phyloP scores from a whole-genome alignment of 1,140 invertebrate genomes.

The Drosophila kepulauana region DNA sequence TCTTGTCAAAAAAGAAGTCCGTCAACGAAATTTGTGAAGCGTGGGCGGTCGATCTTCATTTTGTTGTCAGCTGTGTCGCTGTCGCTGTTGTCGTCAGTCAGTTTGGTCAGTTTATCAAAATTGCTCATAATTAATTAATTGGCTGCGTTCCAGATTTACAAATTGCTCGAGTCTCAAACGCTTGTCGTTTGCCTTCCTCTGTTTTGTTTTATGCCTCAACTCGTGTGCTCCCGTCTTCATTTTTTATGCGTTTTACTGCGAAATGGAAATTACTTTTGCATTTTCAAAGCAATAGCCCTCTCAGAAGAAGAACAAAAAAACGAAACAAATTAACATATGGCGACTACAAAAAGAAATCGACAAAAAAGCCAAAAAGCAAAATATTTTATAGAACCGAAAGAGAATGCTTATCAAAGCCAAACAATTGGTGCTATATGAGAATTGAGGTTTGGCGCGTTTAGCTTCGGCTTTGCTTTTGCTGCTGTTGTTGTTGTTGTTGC shows the following conservation, averaged over 20 bases:
- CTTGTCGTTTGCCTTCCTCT: neutral
- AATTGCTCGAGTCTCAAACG: slow-evolving; percentile 57
- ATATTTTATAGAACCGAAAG: slow-evolving; percentile 40
- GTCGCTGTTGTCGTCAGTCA: slow-evolving; percentile 25
- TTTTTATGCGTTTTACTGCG: slow-evolving; percentile 73
- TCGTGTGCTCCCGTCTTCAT: slow-evolving; percentile 5
- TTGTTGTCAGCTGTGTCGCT: slow-evolving; percentile 21
- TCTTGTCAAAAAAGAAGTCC: slow-evolving; percentile 59
- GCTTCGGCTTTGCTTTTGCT: slow-evolving; percentile 21
- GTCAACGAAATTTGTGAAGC: slow-evolving; percentile 48
- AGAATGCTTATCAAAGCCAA: slow-evolving; percentile 53
- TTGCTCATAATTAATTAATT: slow-evolving; percentile 84
- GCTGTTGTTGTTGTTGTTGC: slow-evolving; percentile 36
- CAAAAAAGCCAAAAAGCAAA: slow-evolving; percentile 6
- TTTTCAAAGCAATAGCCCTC: slow-evolving; percentile 58
- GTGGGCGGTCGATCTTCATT: slow-evolving; percentile 52
- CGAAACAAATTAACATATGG: slow-evolving; percentile 72
- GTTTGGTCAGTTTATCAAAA: slow-evolving; percentile 74
- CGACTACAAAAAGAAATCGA: slow-evolving; percentile 30
- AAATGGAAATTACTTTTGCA: slow-evolving; percentile 74
- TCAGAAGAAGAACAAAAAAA: slow-evolving; percentile 37
- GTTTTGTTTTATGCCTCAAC: slow-evolving; percentile 13
- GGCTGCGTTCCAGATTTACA: slow-evolving; percentile 81
- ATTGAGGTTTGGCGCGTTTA: slow-evolving; percentile 37
- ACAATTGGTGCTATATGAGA: slow-evolving; percentile 22